These are phyloP conservation scores for Anagyrus pseudococci DNA, from an alignment of 2,888 invertebrate genomes.

Conservation along the genomic window DNA sequence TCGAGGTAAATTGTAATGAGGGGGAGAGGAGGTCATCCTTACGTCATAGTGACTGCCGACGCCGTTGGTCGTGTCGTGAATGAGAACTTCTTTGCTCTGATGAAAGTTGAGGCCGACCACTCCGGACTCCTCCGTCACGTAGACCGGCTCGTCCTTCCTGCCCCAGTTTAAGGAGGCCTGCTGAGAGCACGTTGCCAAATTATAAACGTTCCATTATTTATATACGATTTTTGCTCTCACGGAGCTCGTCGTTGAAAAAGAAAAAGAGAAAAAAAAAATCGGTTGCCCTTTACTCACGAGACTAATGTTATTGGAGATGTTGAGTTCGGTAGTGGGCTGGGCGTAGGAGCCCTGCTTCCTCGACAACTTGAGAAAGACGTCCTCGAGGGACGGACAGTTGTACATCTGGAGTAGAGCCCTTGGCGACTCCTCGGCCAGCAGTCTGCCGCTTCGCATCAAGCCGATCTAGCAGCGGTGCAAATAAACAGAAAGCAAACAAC, in stretches of 20 bases:
- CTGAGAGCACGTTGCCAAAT: no score
- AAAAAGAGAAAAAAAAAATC: no score
- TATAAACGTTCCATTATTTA: no score
- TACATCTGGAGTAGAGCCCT: slow-evolving; percentile 83
- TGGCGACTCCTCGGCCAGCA: slow-evolving; percentile 91
- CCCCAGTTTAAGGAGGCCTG: slow-evolving; percentile 81
- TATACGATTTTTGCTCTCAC: no score
- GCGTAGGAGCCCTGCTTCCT: slow-evolving; percentile 70
- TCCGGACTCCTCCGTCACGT: slow-evolving; percentile 85
- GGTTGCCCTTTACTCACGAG: slow-evolving; percentile 67
- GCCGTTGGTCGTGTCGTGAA: slow-evolving; percentile 76
- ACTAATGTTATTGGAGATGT: slow-evolving; percentile 79
- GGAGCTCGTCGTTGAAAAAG: no score
- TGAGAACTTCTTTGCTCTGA: slow-evolving; percentile 88
- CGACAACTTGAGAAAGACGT: slow-evolving; percentile 90
- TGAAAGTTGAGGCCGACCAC: slow-evolving; percentile 89
- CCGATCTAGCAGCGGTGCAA: slow-evolving; percentile 80
- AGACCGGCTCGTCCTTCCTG: slow-evolving; percentile 82
- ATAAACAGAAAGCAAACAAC: no score
- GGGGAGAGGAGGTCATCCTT: no score
- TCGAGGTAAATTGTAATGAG: no score
- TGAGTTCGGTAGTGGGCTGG: slow-evolving; percentile 64
- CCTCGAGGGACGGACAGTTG: slow-evolving; percentile 84
- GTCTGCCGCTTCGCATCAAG: slow-evolving; percentile 88
- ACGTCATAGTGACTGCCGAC: slow-evolving; percentile 67